A percentile compares a stretch with the other conserved stretches of the same genome.
These are phyloP conservation scores for Taeniopygia guttata DNA, from an alignment of 2,797 vertebrate genomes.

Conservation along the genomic window DNA sequence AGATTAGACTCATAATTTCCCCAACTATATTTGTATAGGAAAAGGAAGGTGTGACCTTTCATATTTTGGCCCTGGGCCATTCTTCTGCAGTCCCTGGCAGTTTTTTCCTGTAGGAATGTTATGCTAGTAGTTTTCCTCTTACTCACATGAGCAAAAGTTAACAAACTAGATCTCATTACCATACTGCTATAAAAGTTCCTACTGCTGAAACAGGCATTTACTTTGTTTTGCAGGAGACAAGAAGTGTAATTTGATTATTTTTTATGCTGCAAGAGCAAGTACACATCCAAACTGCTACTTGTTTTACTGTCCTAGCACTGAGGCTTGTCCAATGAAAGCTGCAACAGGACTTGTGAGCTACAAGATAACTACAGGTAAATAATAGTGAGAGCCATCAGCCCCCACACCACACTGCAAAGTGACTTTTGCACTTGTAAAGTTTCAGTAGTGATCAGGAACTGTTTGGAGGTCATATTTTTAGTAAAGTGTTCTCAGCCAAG, in stretches of 20 bases:
- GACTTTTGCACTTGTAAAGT: not conserved
- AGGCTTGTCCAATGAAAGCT: slow-evolving; percentile 83
- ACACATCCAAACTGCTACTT: slow-evolving; percentile 85
- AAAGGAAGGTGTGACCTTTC: slow-evolving; percentile 33
- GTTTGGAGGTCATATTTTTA: not conserved
- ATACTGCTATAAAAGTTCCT: not conserved
- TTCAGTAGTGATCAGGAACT: not conserved
- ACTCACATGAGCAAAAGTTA: not conserved
- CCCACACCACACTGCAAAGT: not conserved
- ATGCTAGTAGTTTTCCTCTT: not conserved
- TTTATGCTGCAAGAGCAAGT: slow-evolving; percentile 70
- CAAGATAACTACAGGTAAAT: slow-evolving; percentile 84
- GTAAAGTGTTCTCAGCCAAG: not conserved
- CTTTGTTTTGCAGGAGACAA: slow-evolving; percentile 75
- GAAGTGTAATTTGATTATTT: slow-evolving; percentile 86
- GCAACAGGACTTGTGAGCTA: slow-evolving; percentile 77
- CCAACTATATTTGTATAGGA: not conserved
- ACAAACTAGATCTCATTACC: not conserved
- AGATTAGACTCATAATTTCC: not conserved
- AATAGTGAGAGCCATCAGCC: not conserved
- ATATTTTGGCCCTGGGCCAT: not conserved
- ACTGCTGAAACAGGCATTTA: not conserved
- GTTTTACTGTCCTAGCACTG: slow-evolving; percentile 83
- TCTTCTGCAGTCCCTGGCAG: not conserved
- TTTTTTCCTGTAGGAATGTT: not conserved